Percentiles rank a stretch among this genome's conserved stretches.
phyloP scores from a whole-genome alignment of 2,113 vertebrate genomes.

The Ornithorhynchus anatinus region DNA sequence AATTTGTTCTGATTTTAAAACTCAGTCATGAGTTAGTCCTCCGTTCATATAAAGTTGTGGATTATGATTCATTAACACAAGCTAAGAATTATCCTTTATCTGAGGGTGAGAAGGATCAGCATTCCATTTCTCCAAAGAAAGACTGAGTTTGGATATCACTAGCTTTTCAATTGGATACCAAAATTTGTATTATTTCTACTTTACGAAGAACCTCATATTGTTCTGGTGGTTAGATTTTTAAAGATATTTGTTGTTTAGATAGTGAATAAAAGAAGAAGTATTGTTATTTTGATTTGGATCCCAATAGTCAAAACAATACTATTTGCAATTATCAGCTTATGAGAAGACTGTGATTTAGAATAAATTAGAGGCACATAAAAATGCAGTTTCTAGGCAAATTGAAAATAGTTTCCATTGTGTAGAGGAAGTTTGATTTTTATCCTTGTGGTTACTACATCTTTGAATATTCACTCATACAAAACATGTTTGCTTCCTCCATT shows the following conservation, averaged over 20 bases:
- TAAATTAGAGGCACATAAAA: constrained; percentile 46
- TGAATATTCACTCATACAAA: constrained; percentile 34
- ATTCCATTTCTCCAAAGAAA: no score
- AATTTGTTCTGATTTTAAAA: no score
- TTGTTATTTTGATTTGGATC: constrained; percentile 11
- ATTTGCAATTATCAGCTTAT: constrained; percentile 26
- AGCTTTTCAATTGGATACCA: no score
- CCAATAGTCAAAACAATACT: constrained; percentile 17
- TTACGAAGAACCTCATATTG: no score
- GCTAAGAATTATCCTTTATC: no score
- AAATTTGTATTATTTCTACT: no score
- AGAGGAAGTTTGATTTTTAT: constrained; percentile 41
- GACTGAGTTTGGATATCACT: no score
- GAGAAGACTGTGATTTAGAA: not conserved
- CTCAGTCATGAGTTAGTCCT: no score
- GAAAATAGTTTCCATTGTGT: constrained; percentile 3
- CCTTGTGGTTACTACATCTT: constrained; percentile 35
- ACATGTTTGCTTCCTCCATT: constrained; percentile 48
- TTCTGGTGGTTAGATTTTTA: not conserved
- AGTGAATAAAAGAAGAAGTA: not conserved
- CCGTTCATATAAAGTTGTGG: no score
- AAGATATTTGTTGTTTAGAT: not conserved
- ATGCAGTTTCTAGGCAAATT: constrained; percentile 26
- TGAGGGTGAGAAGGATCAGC: no score
- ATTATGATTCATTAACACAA: no score